Base-by-base conservation (phyloP, 1,140 invertebrate genomes). In the Conopomorpha cramerella region DNA sequence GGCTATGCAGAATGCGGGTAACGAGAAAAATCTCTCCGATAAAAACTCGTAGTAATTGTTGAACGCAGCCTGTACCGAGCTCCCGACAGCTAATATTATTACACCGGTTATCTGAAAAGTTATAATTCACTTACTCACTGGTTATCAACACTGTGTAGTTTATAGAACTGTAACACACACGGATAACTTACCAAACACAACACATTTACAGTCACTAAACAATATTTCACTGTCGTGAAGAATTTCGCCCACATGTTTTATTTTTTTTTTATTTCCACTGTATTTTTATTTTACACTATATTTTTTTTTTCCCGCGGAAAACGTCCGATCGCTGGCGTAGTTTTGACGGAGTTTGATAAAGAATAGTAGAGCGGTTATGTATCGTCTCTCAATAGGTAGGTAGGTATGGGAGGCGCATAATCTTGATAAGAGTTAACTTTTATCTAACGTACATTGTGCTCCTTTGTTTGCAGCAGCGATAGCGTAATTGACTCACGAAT, bases 1-100 rank as follows among this genome's bases (percentile, higher is more conserved):
- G 6, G 89, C 84, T 33, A 94, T 90, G 27, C 92, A 78, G 29
- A 95, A 82, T 12, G 87, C 84, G 10, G 91, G 89, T 15, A 89
- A 82, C 4, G 77, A 79, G 42, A 70, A 67, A 40, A 76, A 78
- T 37, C 70, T 63, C 13, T 65, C 56, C 2, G 84, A 81, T 31
- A 88, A 63, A 51, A 91, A 84, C 33, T 84, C 70, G 30, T 83
- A 73, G 70, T 91, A 91, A 23, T 80, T 65, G 34, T 81, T 70
- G 52, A 87, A 90, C 2, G 84, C 71, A n/a, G 78, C 70, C 44
- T 83, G 80, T 18, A 88, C 83, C 4, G 82, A 79, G 29, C 81
- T 79, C 39, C 88, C 88, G 38, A 88, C 81, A 12, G 81, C 79
- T 42, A 90, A 64, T 27, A 90, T 67, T 30, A 87, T 82, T 45